A percentile compares a stretch with the other conserved stretches of the same genome.
phyloP scores from a whole-genome alignment of 2,113 vertebrate genomes.

The Poicephalus meyeri region DNA sequence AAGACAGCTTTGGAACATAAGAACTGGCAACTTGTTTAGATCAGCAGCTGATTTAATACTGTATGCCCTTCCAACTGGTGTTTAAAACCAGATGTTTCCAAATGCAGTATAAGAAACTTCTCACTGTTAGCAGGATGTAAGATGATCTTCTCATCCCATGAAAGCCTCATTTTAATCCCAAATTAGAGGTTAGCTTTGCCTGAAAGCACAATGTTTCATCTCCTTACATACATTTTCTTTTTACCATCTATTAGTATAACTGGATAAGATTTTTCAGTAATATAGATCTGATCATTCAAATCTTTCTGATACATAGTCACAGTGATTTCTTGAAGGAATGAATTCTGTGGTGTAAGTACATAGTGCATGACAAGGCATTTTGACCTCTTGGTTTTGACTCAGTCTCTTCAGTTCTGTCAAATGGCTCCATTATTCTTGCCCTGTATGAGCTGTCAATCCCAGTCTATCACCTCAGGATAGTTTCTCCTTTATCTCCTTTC shows the following conservation, averaged over 20 bases:
- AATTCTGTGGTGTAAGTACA: background rate
- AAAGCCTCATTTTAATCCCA: conserved; percentile 23
- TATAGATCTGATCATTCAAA: background rate
- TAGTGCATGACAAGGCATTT: background rate
- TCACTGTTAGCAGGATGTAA: background rate
- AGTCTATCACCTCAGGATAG: background rate
- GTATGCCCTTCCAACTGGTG: background rate
- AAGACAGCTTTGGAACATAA: background rate
- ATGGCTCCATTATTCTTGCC: background rate
- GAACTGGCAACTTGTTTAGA: background rate
- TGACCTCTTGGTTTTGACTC: background rate
- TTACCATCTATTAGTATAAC: background rate
- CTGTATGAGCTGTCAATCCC: background rate
- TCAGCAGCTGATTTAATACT: background rate
- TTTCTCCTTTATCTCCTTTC: background rate
- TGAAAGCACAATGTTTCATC: background rate
- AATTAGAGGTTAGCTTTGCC: background rate
- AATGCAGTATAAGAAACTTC: background rate
- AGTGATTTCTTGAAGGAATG: background rate
- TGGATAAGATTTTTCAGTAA: background rate
- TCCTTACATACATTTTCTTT: background rate
- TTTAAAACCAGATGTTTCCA: conserved; percentile 43
- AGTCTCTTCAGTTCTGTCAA: background rate
- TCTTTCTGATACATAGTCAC: background rate
- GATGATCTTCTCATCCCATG: background rate